Percentiles rank a stretch among this genome's conserved stretches.
Conservation (phyloP, 2,888 invertebrate genomes). For the Drosophila eohydei region DNA sequence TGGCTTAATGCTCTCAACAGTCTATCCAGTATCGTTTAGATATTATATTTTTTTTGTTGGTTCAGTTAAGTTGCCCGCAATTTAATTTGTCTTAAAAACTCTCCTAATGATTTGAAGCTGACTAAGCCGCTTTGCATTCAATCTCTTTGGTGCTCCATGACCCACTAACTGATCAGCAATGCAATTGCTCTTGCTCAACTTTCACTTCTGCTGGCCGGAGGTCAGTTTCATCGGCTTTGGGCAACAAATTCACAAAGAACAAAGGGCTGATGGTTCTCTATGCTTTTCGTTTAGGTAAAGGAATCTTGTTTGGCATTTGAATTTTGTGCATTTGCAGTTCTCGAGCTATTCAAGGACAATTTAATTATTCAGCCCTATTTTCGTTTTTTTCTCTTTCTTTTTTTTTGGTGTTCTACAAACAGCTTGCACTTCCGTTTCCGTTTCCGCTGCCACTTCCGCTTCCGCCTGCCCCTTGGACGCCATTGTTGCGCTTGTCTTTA, state of each 20-base stretch:
- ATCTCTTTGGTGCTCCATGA: constrained; percentile 34
- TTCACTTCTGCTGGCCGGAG: constrained; percentile 51
- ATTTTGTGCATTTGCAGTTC: constrained; percentile 53
- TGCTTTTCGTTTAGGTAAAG: constrained; percentile 6
- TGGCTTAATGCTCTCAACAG: no score
- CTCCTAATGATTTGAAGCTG: constrained; percentile 3
- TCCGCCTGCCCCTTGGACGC: constrained; percentile 46
- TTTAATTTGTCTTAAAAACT: background rate
- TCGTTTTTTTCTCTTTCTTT: constrained; percentile 6
- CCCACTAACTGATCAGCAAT: constrained; percentile 53
- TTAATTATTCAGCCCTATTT: constrained; percentile 73
- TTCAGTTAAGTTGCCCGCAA: background rate
- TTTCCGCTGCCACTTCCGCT: constrained; percentile 12
- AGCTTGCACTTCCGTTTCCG: constrained; percentile 72
- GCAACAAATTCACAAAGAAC: constrained; percentile 56
- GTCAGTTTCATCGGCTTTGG: constrained; percentile 29
- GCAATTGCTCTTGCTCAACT: constrained; percentile 43
- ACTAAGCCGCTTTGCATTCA: constrained; percentile 40
- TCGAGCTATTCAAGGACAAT: constrained; percentile 72
- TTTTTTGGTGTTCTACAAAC: constrained; percentile 48
- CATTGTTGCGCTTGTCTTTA: constrained; percentile 72
- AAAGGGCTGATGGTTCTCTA: constrained; percentile 13
- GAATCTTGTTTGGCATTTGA: constrained; percentile 53
- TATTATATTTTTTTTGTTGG: background rate
- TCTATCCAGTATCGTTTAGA: no score